A percentile compares a stretch with the other conserved stretches of the same genome.
These are phyloP conservation scores for Cochlearius cochlearius DNA, from an alignment of 2,113 vertebrate species.

Conservation along the genomic window DNA sequence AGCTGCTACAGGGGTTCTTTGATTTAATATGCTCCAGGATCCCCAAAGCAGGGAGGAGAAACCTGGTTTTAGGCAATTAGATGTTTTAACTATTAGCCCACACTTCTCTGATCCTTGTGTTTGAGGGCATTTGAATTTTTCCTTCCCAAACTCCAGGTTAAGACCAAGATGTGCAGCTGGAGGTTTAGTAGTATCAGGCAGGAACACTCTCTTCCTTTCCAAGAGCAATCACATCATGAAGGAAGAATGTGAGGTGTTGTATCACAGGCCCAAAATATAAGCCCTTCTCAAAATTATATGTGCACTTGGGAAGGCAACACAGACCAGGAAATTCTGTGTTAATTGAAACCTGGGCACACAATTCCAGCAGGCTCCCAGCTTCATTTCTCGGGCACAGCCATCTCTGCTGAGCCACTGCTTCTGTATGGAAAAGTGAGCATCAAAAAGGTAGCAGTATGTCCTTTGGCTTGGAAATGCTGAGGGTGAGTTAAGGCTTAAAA, in stretches of 20 bases:
- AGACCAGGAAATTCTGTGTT: not conserved
- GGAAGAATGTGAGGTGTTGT: not conserved
- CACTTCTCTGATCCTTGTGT: not conserved
- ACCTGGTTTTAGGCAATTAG: not conserved
- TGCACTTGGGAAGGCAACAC: not conserved
- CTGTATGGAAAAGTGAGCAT: not conserved
- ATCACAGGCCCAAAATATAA: not conserved
- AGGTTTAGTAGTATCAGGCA: not conserved
- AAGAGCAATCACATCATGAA: not conserved
- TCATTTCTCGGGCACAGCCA: not conserved
- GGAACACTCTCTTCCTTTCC: not conserved
- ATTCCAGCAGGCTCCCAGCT: not conserved
- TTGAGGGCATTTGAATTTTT: not conserved
- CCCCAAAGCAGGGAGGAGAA: not conserved
- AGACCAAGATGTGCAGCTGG: not conserved
- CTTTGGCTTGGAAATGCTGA: not conserved
- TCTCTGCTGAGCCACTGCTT: not conserved
- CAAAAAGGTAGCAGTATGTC: not conserved
- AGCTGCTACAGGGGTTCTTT: not conserved
- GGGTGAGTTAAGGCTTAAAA: not conserved
- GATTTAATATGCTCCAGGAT: not conserved
- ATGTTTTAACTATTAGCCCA: not conserved
- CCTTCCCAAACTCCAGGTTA: not conserved
- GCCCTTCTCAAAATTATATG: not conserved
- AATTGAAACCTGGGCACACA: not conserved